Base-by-base conservation (phyloP, 2,797 vertebrate species). In the Pantherophis vulpinus region DNA sequence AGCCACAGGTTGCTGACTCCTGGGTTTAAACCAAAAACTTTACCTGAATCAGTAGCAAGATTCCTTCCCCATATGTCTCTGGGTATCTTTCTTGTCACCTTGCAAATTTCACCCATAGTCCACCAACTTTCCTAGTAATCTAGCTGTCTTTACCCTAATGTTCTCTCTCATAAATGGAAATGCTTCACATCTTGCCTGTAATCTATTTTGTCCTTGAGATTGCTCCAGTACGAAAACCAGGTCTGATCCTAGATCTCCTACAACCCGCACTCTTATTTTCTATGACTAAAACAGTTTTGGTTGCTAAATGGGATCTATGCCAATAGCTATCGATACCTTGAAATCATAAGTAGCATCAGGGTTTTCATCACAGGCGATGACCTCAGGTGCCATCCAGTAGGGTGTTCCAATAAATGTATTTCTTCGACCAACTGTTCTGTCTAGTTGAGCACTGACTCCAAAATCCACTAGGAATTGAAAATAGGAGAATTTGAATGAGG, bases 301-400 rank as follows among this genome's bases (percentile, higher is more conserved):
- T 47, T 59, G 59, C 29, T 47, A 29, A 87, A 60, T n/a, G 60
- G 42, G 25, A 56, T 16, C 60, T 79, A 20, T 61, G 55, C 10
- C 60, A 86, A 66, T 4, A 16, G 27, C 58, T 88, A 94, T 4
- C 47, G 20, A 66, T 97, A 99, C 99, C 99, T 99, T 99, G 96
- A 99, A 99, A 97, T 99, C 99, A 0, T 99, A 99, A 0, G 99
- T 99, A 96, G 99, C 99, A 32, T 99, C 99, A 0, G 99, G 99
- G 95, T 99, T 99, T 97, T 99, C 99, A 0, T 99, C 99, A 5
- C 99, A 99, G 95, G 99, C 99, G 56, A 99, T 99, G 95, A 99
- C 99, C 97, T 99, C 99, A 0, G 99, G 99, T 3, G 99, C 99
- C 99, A 99, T 99, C 99, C 99, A 99, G 96, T 99, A 99, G 12